Percentiles rank a stretch among this genome's conserved stretches.
Evolutionary conservation across 2,888 invertebrate genomes (phyloP).

Genomic region (Baronia brevicornis): DNA sequence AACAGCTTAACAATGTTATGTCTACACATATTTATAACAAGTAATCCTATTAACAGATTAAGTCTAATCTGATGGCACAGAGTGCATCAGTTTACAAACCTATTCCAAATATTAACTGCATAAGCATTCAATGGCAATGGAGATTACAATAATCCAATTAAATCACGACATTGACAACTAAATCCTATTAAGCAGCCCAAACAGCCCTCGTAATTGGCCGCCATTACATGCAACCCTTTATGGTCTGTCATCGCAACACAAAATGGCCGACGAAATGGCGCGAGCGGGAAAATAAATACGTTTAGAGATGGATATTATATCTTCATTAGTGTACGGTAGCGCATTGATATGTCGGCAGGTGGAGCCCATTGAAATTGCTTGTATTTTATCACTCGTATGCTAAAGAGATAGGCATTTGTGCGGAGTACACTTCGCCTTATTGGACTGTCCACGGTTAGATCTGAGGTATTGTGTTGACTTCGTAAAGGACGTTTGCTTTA

Average conservation of each 20-base stretch:
- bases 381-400: slow-evolving; percentile 60
- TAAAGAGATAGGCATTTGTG: slow-evolving; percentile 38
- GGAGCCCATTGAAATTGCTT: slow-evolving; percentile 64
- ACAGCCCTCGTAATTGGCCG: slow-evolving; percentile 60
- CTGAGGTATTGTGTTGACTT: slow-evolving; percentile 21
- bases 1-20: too few relatives aligned
- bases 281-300: slow-evolving; percentile 64
- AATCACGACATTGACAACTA: slow-evolving; percentile 67
- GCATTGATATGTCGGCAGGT: slow-evolving; percentile 71
- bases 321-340: slow-evolving; percentile 67
- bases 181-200: slow-evolving; percentile 61
- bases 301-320: slow-evolving; percentile 70
- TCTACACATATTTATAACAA: background rate
- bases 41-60: background rate
- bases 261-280: slow-evolving; percentile 49
- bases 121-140: slow-evolving; percentile 33
- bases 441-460: slow-evolving; percentile 33
- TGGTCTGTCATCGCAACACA: slow-evolving; percentile 59
- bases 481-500: slow-evolving; percentile 1
- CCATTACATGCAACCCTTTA: slow-evolving; percentile 61
- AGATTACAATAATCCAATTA: slow-evolving; percentile 69
- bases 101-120: slow-evolving; percentile 8
- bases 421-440: slow-evolving; percentile 37
- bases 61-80: background rate
- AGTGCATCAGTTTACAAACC: background rate